Percentiles rank a stretch among this genome's conserved stretches.
Evolutionary conservation across 2,888 invertebrate genomes (phyloP).

Genomic region (Xestia xanthographa): DNA sequence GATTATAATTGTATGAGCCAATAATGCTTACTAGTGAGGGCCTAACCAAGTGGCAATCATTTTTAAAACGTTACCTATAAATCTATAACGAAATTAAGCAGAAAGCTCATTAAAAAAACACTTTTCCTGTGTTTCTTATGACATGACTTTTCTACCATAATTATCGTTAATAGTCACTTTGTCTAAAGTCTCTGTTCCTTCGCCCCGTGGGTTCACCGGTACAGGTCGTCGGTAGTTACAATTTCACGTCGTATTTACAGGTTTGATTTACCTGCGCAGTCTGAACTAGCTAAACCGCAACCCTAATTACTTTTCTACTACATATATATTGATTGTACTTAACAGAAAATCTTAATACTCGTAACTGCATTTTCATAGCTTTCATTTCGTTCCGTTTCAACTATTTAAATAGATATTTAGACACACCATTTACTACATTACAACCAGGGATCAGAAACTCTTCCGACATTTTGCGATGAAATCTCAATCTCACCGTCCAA

Average conservation of each 20-base stretch:
- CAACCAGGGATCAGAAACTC: background rate
- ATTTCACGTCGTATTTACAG: background rate
- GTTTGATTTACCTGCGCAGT: background rate
- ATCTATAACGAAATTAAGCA: no score
- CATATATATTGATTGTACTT: background rate
- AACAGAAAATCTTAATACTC: background rate
- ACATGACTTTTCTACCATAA: no score
- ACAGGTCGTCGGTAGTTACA: background rate
- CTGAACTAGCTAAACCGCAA: background rate
- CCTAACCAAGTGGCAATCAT: no score
- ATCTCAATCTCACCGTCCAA: conserved; percentile 1
- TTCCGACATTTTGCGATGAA: background rate
- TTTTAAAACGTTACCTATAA: no score
- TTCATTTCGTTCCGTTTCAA: no score
- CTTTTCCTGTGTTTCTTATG: no score
- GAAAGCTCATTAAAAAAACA: no score
- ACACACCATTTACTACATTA: background rate
- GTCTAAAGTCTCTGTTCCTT: no score
- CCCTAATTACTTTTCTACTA: background rate
- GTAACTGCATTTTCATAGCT: background rate
- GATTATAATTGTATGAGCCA: no score
- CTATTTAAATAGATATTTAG: background rate
- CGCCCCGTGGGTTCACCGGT: background rate
- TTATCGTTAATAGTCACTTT: no score
- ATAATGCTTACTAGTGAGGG: no score